Conservation (phyloP, 2,113 vertebrate genomes). For the Hiodon tergisus region DNA sequence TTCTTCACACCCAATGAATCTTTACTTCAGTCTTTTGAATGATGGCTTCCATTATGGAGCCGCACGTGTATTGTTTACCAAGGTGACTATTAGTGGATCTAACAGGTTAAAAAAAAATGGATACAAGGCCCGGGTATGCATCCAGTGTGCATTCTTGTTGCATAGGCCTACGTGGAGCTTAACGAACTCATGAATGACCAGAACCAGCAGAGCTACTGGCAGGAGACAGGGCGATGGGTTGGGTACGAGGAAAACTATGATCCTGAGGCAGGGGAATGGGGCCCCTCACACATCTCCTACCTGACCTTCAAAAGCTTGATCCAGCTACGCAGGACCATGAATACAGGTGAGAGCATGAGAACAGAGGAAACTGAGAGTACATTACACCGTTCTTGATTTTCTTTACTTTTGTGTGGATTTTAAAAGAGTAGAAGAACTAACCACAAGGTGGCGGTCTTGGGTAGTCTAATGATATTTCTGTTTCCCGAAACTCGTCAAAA, state of each 20-base stretch:
- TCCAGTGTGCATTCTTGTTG: neutral
- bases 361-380: no score
- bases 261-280: slow-evolving; percentile 65
- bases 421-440: no score
- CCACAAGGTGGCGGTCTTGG: no score
- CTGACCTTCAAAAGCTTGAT: slow-evolving; percentile 86
- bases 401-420: no score
- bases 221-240: slow-evolving; percentile 78
- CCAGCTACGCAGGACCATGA: slow-evolving; percentile 65
- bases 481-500: no score
- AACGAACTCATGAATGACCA: slow-evolving; percentile 72
- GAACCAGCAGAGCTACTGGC: slow-evolving; percentile 67
- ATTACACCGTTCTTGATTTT: no score
- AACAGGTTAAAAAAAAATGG: neutral
- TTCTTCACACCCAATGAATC: neutral
- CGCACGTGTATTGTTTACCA: neutral
- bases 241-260: slow-evolving; percentile 74
- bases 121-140: neutral
- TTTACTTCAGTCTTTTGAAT: neutral
- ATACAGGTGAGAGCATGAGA: slow-evolving; percentile 62
- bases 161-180: slow-evolving; percentile 64
- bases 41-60: neutral
- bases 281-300: slow-evolving; percentile 72
- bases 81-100: neutral
- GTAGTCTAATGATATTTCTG: no score